Base-by-base conservation (phyloP, 2,888 invertebrate species). In the Taphrorychus bicolor region DNA sequence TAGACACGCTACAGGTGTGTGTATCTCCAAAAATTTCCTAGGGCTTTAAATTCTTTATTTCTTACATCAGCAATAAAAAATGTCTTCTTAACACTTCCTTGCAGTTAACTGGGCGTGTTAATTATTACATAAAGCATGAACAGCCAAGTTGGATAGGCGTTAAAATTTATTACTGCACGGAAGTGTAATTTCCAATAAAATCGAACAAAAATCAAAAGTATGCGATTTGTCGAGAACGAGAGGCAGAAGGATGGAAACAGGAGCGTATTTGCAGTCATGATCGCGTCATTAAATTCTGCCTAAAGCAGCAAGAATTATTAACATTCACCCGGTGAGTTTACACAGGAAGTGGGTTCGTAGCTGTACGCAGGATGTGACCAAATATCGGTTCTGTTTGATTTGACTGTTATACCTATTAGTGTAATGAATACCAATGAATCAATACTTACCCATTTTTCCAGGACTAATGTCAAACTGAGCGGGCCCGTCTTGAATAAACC, bases 391-490 rank as follows among this genome's bases (percentile, higher is more conserved):
- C 42, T 11, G 18, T 42, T 18, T 22, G 23, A 17, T 61, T 52
- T 61, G 53, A 32, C 32, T 32, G 32, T n/a, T n/a, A n/a, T n/a
- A n/a, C n/a, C n/a, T n/a, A n/a, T n/a, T n/a, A n/a, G n/a, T n/a
- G n/a, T n/a, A n/a, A n/a, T n/a, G n/a, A n/a, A n/a, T n/a, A n/a
- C n/a, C n/a, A n/a, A n/a, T n/a, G n/a, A n/a, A n/a, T n/a, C n/a
- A n/a, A 32, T 9, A 51, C 89, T 88, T 82, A 93, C 94, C 96
- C 85, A 95, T 89, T 86, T 94, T 94, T 7, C 96, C 95, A 0
- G 94, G 90, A 41, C 88, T 87, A 54, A 95, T 91, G 80, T 95
- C 95, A 79, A 95, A 94, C 59, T 91, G 90, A 45, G 91, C 87
- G 5, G 89, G 88, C 48, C 91, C 89, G 82, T 92, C 91, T 77